Evolutionary conservation across 2,888 invertebrate genomes (phyloP), one percentile per base, ranked within the genome.

Genomic region (Apodemia duryi): DNA sequence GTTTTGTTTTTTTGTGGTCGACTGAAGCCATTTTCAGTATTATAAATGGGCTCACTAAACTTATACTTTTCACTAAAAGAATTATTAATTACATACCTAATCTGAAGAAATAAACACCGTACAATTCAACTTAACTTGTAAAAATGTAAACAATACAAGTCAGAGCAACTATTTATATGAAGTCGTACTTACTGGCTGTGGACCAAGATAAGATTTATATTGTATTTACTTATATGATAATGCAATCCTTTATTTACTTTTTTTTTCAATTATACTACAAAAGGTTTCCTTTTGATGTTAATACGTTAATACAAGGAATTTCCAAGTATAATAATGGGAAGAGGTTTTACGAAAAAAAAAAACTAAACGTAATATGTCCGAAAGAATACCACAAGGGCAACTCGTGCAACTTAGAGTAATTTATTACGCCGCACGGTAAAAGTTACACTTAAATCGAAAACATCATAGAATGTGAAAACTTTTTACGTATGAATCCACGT

Each of bases 21-120:
- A 38, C 38, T 38, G 13, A 61, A 9, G 49, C 61, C 64, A 65
- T 65, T 51, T 51, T 65, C 6, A 10, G 29, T 11, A 54, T 54
- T 21, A 11, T 4, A 5, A 21, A 21, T 21, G 21, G 21, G 21
- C 21, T 21, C 21, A 21, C 21, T 21, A 21, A 21, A 21, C 21
- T 21, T 21, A 21, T 21, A 28, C 11, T 54, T 54, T 29, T 29
- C 11, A 32, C 4, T 10, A 11, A 32, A 57, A 32, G 32, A 57
- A 57, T 29, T 32, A n/a, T 5, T 6, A 13, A 46, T 46, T 46
- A 46, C 46, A 46, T 13, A 13, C 11, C 46, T 46, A 46, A n/a
- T 6, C 0, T 57, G 11, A 57, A 57, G 28, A 52, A 52, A 2
- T 32, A 29, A 43, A 57, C 32, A 57, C 57, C 29, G 32, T 29